Evolutionary conservation across 2,888 invertebrate genomes (phyloP).

Genomic region (Neelides folsomi): DNA sequence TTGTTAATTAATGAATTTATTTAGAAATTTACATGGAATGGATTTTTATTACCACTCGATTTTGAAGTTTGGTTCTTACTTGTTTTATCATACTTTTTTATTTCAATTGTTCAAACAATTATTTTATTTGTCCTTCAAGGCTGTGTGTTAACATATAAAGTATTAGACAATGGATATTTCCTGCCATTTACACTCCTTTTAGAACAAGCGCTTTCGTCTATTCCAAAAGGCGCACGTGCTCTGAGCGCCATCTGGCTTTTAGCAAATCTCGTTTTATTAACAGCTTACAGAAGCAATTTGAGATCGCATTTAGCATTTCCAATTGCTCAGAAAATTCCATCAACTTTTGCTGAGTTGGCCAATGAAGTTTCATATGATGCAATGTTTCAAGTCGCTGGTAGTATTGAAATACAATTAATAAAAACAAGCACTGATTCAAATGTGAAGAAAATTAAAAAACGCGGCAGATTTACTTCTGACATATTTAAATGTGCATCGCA

Average conservation of each 20-base stretch:
- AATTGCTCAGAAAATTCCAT: background rate
- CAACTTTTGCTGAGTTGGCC: background rate
- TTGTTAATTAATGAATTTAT: too few relatives aligned
- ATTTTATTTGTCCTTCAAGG: background rate
- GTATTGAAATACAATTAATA: too few relatives aligned
- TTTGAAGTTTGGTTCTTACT: background rate
- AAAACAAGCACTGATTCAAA: too few relatives aligned
- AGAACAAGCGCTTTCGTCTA: background rate
- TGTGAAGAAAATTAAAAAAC: too few relatives aligned
- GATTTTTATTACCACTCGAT: background rate
- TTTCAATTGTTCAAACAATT: background rate
- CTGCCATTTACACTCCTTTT: background rate
- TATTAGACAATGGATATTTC: background rate
- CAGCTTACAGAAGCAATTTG: background rate
- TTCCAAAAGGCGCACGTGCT: background rate
- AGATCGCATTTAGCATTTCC: conserved; percentile 1
- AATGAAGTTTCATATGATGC: too few relatives aligned
- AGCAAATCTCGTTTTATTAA: background rate
- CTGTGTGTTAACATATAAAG: background rate
- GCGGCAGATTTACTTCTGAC: too few relatives aligned
- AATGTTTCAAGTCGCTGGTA: too few relatives aligned
- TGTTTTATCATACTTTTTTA: background rate
- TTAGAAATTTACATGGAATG: background rate
- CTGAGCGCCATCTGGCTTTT: background rate
- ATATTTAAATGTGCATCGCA: too few relatives aligned